These are phyloP conservation scores for Helobdella robusta DNA, from an alignment of 2,888 invertebrate genomes.

Conservation along the genomic window DNA sequence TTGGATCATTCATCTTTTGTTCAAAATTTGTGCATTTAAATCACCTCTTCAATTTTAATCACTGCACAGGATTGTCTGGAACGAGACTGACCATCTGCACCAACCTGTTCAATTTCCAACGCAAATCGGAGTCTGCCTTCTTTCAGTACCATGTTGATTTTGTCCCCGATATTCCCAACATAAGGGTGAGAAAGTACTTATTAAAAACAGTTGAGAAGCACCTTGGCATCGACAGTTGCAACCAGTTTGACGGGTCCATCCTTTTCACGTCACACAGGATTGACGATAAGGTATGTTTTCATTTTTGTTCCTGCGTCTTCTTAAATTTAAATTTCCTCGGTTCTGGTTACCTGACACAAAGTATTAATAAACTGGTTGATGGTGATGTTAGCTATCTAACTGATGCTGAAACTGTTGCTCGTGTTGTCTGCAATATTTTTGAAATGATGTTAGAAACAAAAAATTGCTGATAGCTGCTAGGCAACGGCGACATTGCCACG, in stretches of 20 bases:
- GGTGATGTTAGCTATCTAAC: neutral
- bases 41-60: neutral
- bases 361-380: too few relatives aligned
- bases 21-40: too few relatives aligned
- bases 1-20: too few relatives aligned
- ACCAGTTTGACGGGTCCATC: neutral
- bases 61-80: neutral
- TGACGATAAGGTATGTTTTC: neutral
- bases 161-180: neutral
- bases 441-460: too few relatives aligned
- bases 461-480: too few relatives aligned
- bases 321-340: neutral
- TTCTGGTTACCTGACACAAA: neutral
- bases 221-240: neutral
- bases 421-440: too few relatives aligned
- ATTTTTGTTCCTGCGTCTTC: neutral
- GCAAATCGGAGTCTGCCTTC: neutral
- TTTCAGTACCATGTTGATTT: slow-evolving; percentile 10
- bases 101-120: neutral
- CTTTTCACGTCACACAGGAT: neutral
- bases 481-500: too few relatives aligned
- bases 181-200: neutral
- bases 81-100: neutral
- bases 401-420: neutral
- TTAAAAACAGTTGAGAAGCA: neutral